A percentile compares a stretch with the other conserved stretches of the same genome.
Evolutionary conservation across 2,888 invertebrate genomes (phyloP).

Genomic region (Tryphoninae sp.): DNA sequence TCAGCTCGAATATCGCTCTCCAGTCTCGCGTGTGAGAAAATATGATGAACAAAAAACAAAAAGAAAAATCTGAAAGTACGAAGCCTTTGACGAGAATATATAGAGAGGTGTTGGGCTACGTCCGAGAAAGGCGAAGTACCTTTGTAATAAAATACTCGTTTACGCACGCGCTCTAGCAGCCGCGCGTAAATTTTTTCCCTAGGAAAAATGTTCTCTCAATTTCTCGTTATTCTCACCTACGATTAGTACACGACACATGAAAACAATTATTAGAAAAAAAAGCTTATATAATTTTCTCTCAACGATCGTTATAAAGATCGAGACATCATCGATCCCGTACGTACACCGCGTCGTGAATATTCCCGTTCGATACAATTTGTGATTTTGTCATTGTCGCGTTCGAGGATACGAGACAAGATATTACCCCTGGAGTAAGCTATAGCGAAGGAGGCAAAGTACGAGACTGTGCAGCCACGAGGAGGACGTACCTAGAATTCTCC

Average conservation of each 20-base stretch:
- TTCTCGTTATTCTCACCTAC: constrained; percentile 21
- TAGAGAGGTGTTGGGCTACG: constrained; percentile 4
- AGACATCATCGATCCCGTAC: constrained; percentile 1
- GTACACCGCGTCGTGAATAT: background rate
- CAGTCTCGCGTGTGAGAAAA: constrained; percentile 62
- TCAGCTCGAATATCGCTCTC: constrained; percentile 54
- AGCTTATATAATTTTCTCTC: background rate
- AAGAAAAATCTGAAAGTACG: constrained; percentile 40
- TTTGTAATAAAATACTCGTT: constrained; percentile 55
- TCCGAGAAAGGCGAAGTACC: background rate
- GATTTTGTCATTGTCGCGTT: background rate
- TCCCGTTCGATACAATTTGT: constrained; percentile 32
- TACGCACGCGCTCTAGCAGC: constrained; percentile 31
- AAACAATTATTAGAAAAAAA: background rate
- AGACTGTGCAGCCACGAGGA: constrained; percentile 3
- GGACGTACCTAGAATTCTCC: constrained; percentile 10
- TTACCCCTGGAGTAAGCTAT: background rate
- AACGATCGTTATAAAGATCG: background rate
- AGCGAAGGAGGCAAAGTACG: background rate
- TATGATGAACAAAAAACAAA: constrained; percentile 31
- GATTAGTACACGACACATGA: background rate
- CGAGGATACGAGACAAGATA: constrained; percentile 24
- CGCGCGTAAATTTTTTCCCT: background rate
- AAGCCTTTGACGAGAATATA: constrained; percentile 54
- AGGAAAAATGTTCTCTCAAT: constrained; percentile 35